Evolutionary conservation across 2,888 invertebrate species (phyloP), one percentile per base, ranked within the genome.

Genomic region (Apotomis turbidana): DNA sequence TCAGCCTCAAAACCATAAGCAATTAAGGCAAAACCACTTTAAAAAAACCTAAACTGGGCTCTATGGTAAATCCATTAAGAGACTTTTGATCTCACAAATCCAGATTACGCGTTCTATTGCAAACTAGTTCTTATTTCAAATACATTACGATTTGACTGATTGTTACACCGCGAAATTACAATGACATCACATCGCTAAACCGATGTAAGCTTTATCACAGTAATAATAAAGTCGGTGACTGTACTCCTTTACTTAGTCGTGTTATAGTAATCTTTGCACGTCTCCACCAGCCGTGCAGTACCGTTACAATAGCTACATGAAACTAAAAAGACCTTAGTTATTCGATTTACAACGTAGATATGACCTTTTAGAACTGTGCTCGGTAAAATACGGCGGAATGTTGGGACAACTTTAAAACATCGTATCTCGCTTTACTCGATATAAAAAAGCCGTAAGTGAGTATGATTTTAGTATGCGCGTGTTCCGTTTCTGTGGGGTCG

Each of bases 241-340:
- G 6, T 0, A 15, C 0, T 1, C 12, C 10, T 41, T 0, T 44
- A 44, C 15, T 41, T 44, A 13, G 27, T 64, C 44, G 54, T 52
- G 51, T 52, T 38, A 38, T 49, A 38, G 44, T 15, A 44, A 64
- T 55, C 64, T 5, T 15, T 10, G 64, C 63, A 54, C 41, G 63
- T 54, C 12, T 15, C 38, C 13, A 9, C 15, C 9, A 57, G 54
- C 54, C 44, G 64, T 64, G 64, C 64, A 12, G 64, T 64, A 64
- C 64, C 64, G 64, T 64, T 64, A 64, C 6, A 12, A 5, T 9
- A 4, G 10, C n/a, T 41, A 15, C 27, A 15, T 10, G 0, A 6
- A 44, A 55, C 15, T 8, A 44, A 55, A 55, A 8, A 6, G 27
- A 12, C 44, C 2, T 27, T 44, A 12, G 12, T 64, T 27, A 15